Evolutionary conservation across 2,113 vertebrate species (phyloP).

Genomic region (Spea bombifrons): DNA sequence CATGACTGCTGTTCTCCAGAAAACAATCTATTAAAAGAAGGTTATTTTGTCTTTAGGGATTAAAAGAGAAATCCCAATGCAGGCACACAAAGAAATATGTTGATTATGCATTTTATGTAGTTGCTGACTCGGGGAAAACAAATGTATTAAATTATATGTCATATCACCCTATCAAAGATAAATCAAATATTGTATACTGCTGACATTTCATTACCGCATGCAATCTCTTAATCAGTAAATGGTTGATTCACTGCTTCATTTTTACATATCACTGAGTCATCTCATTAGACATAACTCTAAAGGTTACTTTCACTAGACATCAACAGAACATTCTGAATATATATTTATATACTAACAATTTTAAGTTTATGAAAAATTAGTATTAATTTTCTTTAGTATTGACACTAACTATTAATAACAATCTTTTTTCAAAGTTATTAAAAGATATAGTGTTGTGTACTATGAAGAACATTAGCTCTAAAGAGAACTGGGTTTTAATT

Average conservation of each 20-base stretch:
- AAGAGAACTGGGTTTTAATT: no score
- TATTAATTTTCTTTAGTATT: background rate
- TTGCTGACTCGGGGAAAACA: conserved; percentile 43
- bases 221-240: conserved; percentile 47
- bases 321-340: conserved; percentile 33
- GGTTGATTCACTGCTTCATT: conserved; percentile 46
- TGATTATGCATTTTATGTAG: conserved; percentile 43
- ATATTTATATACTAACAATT: conserved; percentile 25
- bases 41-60: conserved; percentile 37
- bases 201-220: conserved; percentile 49
- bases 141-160: conserved; percentile 47
- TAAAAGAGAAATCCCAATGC: conserved; percentile 29
- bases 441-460: no score
- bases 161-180: conserved; percentile 49
- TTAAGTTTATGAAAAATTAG: conserved; percentile 36
- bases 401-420: background rate
- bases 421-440: background rate
- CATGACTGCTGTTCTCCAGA: conserved; percentile 10
- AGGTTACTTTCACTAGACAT: conserved; percentile 43
- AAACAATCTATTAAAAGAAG: conserved; percentile 35
- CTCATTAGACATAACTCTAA: conserved; percentile 48
- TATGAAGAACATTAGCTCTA: no score
- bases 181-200: conserved; percentile 47
- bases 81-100: conserved; percentile 35
- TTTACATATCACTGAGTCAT: conserved; percentile 49